Base-by-base conservation (phyloP, 64 coral and sea anemone species). In the Stichodactyla helianthus region DNA sequence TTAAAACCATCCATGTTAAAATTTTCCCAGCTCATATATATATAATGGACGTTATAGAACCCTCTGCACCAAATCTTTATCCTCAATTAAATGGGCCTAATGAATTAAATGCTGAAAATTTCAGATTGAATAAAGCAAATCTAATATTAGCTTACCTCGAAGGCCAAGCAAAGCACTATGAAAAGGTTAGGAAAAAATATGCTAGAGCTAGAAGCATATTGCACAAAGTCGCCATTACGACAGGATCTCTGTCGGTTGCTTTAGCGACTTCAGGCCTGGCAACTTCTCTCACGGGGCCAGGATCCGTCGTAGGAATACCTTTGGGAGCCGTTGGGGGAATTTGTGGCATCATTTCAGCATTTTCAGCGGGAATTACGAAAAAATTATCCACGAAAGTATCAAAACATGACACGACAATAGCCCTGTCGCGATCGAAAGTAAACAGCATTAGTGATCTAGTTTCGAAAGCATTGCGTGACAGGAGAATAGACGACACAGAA, bases 401-500 rank as follows among this genome's bases (percentile, higher is more conserved):
- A 26, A 88, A 88, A 82, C 87, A 90, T 60, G 88, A 90, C 15
- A 62, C 68, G 62, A 84, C 82, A 55, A 77, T 57, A 5, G 54
- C 59, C 6, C 67, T 35, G 31, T 35, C 31, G 31, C 31, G 71
- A 60, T 20, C 88, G 8, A 90, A 90, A 76, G 70, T 59, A 85
- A 90, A 84, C 55, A 90, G 80, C 67, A 84, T 90, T 57, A 52
- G 26, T 25, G 89, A 86, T 53, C 19, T 85, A 60, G 71, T 91
- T 67, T 91, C 89, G 18, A 91, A 91, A 16, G 89, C 89, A 7
- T 58, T 91, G 83, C 25, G 44, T n/a, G 83, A 91, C 53, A 65
- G 85, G 28, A 28, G 1, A 1, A 91, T 91, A n/a, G 61, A 31
- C 60, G 53, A 86, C 6, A 53, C 85, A 86, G 89, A 91, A 53